Evolutionary conservation across 2,888 invertebrate genomes (phyloP).

Genomic region (Molanna angustata): DNA sequence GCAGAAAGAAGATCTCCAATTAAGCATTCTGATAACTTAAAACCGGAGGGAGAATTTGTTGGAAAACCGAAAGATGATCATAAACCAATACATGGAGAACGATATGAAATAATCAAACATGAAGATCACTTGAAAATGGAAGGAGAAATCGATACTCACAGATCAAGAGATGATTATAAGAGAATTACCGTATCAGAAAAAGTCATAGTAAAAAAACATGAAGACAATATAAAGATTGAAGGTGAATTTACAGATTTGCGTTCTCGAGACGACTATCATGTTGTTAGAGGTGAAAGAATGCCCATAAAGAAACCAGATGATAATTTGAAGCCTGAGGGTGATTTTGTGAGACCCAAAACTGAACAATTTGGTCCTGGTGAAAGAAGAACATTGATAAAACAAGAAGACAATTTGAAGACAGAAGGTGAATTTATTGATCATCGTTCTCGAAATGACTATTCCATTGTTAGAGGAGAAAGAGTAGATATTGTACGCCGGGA

Average conservation of each 20-base stretch:
- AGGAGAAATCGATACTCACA: slow-evolving; percentile 56
- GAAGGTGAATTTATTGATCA: slow-evolving; percentile 57
- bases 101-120: slow-evolving; percentile 58
- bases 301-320: slow-evolving; percentile 45
- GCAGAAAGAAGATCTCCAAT: slow-evolving; percentile 43
- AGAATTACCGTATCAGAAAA: slow-evolving; percentile 55
- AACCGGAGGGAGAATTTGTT: slow-evolving; percentile 55
- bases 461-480: slow-evolving; percentile 58
- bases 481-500: slow-evolving; percentile 59
- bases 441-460: slow-evolving; percentile 52
- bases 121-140: slow-evolving; percentile 70
- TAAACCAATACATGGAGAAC: slow-evolving; percentile 55
- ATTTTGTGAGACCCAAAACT: slow-evolving; percentile 50
- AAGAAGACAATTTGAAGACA: slow-evolving; percentile 52
- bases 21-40: slow-evolving; percentile 49
- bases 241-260: slow-evolving; percentile 48
- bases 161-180: slow-evolving; percentile 57
- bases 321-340: slow-evolving; percentile 52
- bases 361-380: slow-evolving; percentile 48
- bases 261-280: slow-evolving; percentile 40
- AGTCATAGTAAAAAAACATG: slow-evolving; percentile 51
- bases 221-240: slow-evolving; percentile 55
- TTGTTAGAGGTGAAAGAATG: slow-evolving; percentile 43
- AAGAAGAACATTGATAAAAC: slow-evolving; percentile 52
- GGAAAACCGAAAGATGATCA: slow-evolving; percentile 34